Percentiles rank a stretch among this genome's conserved stretches.
Evolutionary conservation across 2,113 vertebrate genomes (phyloP).

Genomic region (Oceanodroma tethys): DNA sequence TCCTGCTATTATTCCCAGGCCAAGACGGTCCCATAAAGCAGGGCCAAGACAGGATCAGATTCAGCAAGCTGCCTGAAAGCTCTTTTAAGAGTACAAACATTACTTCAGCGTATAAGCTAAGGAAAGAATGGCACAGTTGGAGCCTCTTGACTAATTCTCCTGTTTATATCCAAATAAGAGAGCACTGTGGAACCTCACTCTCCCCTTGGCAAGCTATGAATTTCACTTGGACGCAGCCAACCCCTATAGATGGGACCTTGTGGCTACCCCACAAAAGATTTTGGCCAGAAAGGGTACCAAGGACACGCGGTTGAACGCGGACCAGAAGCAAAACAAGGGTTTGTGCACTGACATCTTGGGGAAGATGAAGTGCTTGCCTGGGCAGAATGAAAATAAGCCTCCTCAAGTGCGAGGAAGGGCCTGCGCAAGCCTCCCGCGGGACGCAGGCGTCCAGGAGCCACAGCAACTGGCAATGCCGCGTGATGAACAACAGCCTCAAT

Average conservation of each 20-base stretch:
- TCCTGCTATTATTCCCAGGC: background rate
- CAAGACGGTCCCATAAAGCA: slow-evolving; percentile 14
- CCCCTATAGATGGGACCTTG: slow-evolving; percentile 30
- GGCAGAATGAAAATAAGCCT: background rate
- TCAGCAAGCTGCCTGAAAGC: slow-evolving; percentile 22
- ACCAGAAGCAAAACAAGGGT: background rate
- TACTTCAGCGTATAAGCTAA: slow-evolving; percentile 12
- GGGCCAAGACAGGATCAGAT: slow-evolving; percentile 7
- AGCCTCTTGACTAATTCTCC: slow-evolving; percentile 47
- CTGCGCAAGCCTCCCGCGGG: accelerated
- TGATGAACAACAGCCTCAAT: accelerated
- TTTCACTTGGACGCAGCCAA: background rate
- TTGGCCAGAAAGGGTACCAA: background rate
- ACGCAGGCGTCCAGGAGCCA: background rate
- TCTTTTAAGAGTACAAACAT: slow-evolving; percentile 38
- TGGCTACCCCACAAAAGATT: background rate
- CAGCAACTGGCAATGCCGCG: accelerated
- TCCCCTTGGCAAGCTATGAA: slow-evolving; percentile 46
- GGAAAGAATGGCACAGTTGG: slow-evolving; percentile 47
- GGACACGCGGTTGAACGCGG: background rate
- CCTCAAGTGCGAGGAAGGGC: accelerated
- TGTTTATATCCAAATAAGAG: slow-evolving; percentile 42
- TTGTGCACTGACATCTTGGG: background rate
- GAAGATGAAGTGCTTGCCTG: background rate
- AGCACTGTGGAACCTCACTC: background rate